Evolutionary conservation across 2,113 vertebrate genomes (phyloP), one percentile per base, ranked within the genome.

Genomic region (Sciurus niger): DNA sequence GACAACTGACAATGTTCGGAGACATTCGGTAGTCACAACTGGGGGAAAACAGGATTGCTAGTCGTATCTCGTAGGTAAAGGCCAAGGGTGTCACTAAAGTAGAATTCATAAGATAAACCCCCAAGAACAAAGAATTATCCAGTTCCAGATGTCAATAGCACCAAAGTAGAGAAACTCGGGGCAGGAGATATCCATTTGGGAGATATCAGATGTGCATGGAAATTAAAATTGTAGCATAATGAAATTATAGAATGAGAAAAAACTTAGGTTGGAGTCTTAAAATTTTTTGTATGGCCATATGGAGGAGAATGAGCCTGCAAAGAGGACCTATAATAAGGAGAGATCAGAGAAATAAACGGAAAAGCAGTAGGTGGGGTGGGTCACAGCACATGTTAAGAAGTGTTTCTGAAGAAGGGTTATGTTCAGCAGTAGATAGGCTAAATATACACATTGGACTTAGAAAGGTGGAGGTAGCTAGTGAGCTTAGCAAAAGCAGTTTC

Each of bases 311-410:
- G 24, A 88, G 58, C 43, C 34, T 82, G 12, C 58, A 85, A 77
- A 60, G 8, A 85, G 89, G 43, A 94, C 67, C 84, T 94, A 80
- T 84, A 78, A 93, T 55, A 89, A 65, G 87, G 68, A 93, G 55
- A 96, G 13, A 77, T 17, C 34, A 70, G 53, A 84, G 67, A 84
- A 96, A 94, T 70, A 85, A 94, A 96, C 97, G 53, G 43, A 88
- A 93, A 91, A 28, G 20, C 17, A 68, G 60, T 37, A 60, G 40
- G 63, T 40, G 53, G 77, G 8, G 30, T 12, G 32, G 46, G n/a
- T 85, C 55, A 93, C 18, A 85, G 25, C 28, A 92, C 48, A 18
- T 46, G 25, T 82, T 80, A 90, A 82, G 28, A 86, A 84, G n/a
- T 32, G 4, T 85, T 90, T 90, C 89, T 88, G 65, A 95, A 93